Conservation (phyloP, 2,888 invertebrate genomes). For the Lymantria monacha region DNA sequence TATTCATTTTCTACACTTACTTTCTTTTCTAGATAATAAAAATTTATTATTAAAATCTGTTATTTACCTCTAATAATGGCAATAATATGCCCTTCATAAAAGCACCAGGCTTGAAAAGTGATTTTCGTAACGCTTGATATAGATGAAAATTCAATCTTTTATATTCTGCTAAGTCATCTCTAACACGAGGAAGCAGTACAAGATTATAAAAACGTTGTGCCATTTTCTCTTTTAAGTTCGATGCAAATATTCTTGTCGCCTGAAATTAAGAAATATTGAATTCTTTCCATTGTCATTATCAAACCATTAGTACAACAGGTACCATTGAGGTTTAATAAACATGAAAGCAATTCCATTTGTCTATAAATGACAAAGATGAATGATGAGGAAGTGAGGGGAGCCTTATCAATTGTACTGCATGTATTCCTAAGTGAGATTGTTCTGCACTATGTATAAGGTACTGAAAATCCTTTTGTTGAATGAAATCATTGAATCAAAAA, state of each 20-base stretch:
- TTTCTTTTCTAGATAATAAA: no score
- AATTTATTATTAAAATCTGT: no score
- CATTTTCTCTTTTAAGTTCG: constrained; percentile 97
- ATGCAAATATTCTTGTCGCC: constrained; percentile 97
- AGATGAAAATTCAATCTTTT: constrained; percentile 98
- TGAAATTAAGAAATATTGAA: constrained; percentile 41
- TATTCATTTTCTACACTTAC: no score
- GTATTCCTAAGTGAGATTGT: no score
- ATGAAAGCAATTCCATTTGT: no score
- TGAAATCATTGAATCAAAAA: no score
- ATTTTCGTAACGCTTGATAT: constrained; percentile 95
- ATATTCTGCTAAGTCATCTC: constrained; percentile 97
- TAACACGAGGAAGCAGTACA: constrained; percentile 94
- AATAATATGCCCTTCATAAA: constrained; percentile 96
- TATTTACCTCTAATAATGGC: constrained; percentile 84
- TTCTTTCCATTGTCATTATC: background rate
- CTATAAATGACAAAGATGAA: no score
- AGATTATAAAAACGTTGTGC: constrained; percentile 97
- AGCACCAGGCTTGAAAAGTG: constrained; percentile 97
- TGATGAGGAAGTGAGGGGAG: no score
- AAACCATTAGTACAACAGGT: background rate
- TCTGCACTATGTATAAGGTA: no score
- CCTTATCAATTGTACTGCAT: no score
- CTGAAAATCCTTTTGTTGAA: no score
- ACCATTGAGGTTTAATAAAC: background rate